A percentile compares a stretch with the other conserved stretches of the same genome.
Conservation (phyloP, 2,888 invertebrate genomes). For the Shargacucullia verbasci region DNA sequence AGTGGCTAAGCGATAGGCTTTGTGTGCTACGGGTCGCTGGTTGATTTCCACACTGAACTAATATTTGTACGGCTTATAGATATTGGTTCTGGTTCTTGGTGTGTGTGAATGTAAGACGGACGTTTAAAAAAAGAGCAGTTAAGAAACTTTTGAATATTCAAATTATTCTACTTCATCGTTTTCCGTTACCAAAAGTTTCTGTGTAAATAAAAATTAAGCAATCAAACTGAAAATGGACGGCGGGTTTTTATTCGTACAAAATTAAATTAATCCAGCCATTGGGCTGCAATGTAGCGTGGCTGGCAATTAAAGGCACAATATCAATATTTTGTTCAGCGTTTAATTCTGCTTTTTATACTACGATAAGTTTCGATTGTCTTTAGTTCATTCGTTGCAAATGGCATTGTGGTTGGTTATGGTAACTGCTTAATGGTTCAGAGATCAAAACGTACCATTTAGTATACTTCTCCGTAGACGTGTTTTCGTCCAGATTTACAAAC, state of each 20-base stretch:
- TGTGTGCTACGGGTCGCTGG: no score
- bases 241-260: slow-evolving; percentile 41
- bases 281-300: slow-evolving; percentile 43
- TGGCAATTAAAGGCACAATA: slow-evolving; percentile 42
- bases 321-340: slow-evolving; percentile 37
- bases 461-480: no score
- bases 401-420: neutral
- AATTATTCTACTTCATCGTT: slow-evolving; percentile 32
- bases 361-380: slow-evolving; percentile 1
- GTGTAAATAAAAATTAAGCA: slow-evolving; percentile 49
- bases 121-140: neutral
- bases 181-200: slow-evolving; percentile 26
- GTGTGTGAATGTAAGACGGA: no score
- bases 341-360: slow-evolving; percentile 8
- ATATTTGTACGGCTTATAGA: no score
- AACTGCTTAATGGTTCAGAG: no score
- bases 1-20: no score
- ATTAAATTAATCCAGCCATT: slow-evolving; percentile 54
- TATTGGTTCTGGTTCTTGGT: no score
- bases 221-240: slow-evolving; percentile 36
- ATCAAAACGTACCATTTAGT: no score
- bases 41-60: no score
- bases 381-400: neutral
- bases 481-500: no score
- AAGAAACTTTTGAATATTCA: slow-evolving; percentile 23